Evolutionary conservation across 2,113 vertebrate species (phyloP), one percentile per base, ranked within the genome.

Genomic region (Xiphophorus hellerii): DNA sequence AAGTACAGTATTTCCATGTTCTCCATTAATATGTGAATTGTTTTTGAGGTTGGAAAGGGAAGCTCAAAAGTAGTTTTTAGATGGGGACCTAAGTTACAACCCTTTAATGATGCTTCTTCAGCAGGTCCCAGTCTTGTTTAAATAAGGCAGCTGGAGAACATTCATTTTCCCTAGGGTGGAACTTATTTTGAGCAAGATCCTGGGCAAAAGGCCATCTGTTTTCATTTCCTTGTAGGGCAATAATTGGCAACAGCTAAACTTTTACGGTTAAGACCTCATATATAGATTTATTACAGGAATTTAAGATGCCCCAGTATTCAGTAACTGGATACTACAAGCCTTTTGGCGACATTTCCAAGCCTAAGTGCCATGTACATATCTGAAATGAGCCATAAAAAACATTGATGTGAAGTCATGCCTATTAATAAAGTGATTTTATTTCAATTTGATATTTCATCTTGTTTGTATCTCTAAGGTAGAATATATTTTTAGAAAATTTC

Each of bases 201-300:
- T 44, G 70, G 51, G 61, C 29, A 62, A 65, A 70, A 44, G 80
- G 65, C 48, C 77, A 81, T 60, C 58, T 44, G 33, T 73, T 67
- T 72, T 66, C 87, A 69, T 82, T 7, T 12, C 88, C 84, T 77
- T 88, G 54, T 81, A 74, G 20, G 82, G 86, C 61, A n/a, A 63
- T 54, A 42, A 44, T 62, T 64, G 51, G 65, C 27, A 12, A 29
- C 0, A 14, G 71, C 22, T 71, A 25, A 78, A 61, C 60, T 25
- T 71, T 37, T 74, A 86, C 65, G 71, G 78, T 62, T 51, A 58
- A 33, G 30, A 66, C 31, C 27, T 69, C 78, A 80, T 71, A 69
- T 73, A 67, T 83, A 81, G 76, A 84, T 86, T 79, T 83, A 87
- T 83, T 89, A 54, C 62, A 81, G 79, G 60, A 80, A 87, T 79